Base-by-base conservation (phyloP, 2,113 vertebrate genomes). In the Rhinogobius similis region DNA sequence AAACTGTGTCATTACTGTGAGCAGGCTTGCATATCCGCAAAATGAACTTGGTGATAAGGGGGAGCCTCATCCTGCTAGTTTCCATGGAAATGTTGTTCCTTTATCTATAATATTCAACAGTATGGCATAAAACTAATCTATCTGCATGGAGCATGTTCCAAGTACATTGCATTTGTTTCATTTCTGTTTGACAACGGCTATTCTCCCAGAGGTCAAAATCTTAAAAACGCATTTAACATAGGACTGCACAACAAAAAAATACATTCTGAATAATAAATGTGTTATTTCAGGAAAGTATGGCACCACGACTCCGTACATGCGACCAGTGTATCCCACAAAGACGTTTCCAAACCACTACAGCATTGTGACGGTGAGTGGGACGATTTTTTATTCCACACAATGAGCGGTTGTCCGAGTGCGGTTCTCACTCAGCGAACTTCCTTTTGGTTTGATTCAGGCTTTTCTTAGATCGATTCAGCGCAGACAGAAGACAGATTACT, bases 271-370 rank as follows among this genome's bases (percentile, higher is more conserved):
- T 82, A 72, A 82, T 38, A 46, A 43, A 78, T 29, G 36, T 43
- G 76, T 50, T 88, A 62, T 93, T 94, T 41, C 89, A 99, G 98
- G 88, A 86, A 91, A 85, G 56, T 93, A 90, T 86, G 98, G 98
- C 71, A 95, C 95, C 0, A 93, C 94, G 2, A 84, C 95, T 0
- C 86, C 90, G 44, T 88, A 92, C 76, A 87, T 99, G 92, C 95
- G 95, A 75, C 95, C 98, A 16, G 93, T 93, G 9, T 99, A 99
- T 89, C 98, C 98, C 43, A 95, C 98, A 68, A 99, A 99, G 93
- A 99, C 98, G 14, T 99, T 99, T 75, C 97, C 97, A 63, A 99
- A 98, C 87, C 97, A 99, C 87, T 99, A 99, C 89, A 96, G 93
- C 77, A 95, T 99, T 5, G 95, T 96, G 67, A 99, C 97, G 64